Conservation (phyloP, 2,888 invertebrate genomes). For the Hemistola chrysoprasaria region DNA sequence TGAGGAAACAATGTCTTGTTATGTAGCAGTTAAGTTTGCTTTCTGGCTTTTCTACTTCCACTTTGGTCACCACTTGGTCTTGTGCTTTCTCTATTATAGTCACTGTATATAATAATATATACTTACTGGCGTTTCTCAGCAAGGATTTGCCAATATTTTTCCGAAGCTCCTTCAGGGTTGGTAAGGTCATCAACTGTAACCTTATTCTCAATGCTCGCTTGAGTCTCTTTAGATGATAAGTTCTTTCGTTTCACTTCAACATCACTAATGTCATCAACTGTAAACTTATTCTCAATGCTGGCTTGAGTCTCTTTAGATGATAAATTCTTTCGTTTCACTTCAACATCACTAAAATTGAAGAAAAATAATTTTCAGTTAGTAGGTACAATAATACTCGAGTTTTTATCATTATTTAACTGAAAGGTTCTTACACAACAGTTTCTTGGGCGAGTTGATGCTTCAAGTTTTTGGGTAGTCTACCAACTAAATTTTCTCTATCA, state of each 20-base stretch:
- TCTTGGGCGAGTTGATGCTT: slow-evolving; percentile 79
- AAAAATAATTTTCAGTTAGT: background rate
- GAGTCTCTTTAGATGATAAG: slow-evolving; percentile 82
- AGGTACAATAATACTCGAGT: background rate
- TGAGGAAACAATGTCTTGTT: no score
- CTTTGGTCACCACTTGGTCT: no score
- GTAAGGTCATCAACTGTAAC: slow-evolving; percentile 87
- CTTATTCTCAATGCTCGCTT: slow-evolving; percentile 79
- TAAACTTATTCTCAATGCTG: slow-evolving; percentile 78
- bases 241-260: slow-evolving; percentile 75
- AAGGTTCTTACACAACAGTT: slow-evolving; percentile 67
- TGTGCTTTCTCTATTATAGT: no score
- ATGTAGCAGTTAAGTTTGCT: no score
- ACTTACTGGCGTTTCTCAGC: slow-evolving; percentile 87
- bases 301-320: slow-evolving; percentile 85
- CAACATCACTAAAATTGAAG: slow-evolving; percentile 18
- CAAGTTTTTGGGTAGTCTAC: slow-evolving; percentile 79
- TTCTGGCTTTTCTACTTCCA: no score
- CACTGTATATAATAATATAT: no score
- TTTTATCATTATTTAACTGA: background rate
- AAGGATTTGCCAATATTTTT: slow-evolving; percentile 88
- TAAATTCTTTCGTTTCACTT: slow-evolving; percentile 73
- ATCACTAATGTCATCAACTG: slow-evolving; percentile 82
- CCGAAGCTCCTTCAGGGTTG: slow-evolving; percentile 85
- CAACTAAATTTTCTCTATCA: slow-evolving; percentile 89